Evolutionary conservation across 2,888 invertebrate genomes (phyloP), one percentile per base, ranked within the genome.

Genomic region (Latrodectus hesperus): DNA sequence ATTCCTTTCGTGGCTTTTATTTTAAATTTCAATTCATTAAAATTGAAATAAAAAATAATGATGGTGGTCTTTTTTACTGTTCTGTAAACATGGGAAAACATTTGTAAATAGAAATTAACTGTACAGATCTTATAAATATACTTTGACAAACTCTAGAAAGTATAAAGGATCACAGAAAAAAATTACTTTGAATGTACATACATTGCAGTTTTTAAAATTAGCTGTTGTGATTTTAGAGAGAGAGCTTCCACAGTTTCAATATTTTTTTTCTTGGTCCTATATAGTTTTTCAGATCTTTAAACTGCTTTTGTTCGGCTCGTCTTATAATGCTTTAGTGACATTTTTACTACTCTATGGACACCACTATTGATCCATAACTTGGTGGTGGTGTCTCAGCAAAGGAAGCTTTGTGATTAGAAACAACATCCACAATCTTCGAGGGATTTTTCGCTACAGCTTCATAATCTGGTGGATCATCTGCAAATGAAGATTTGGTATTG

Each of bases 391-490:
- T 68, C 51, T 85, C 84, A 60, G 68, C 14, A 9, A 17, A 65
- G 14, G 22, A 17, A 68, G 60, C 38, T 38, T 76, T 51, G 38
- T 3, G 38, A n/a, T 79, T 79, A 16, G 60, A 12, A 64, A 5
- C 65, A 10, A 49, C n/a, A 16, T 82, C 60, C 8, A 16, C n/a
- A 38, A 9, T 49, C 14, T 26, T 17, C 12, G 4, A 6, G 12
- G 1, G 9, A n/a, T 16, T 9, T 17, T 38, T 26, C 12, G 51
- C 60, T 16, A 53, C 55, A 11, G 78, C 38, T 53, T n/a, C 64
- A 60, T 85, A 85, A 26, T 72, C 78, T 70, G 84, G 84, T 17
- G 84, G 84, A 51, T 26, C 74, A 26, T 85, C 84, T 26, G n/a
- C 17, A 3, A 49, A 12, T 64, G 17, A 12, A 8, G 55, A 51